Percentiles rank a stretch among this genome's conserved stretches.
These are phyloP conservation scores for Anneissia japonica DNA, from an alignment of 35 echinoderm and acorn worm species.

Conservation along the genomic window DNA sequence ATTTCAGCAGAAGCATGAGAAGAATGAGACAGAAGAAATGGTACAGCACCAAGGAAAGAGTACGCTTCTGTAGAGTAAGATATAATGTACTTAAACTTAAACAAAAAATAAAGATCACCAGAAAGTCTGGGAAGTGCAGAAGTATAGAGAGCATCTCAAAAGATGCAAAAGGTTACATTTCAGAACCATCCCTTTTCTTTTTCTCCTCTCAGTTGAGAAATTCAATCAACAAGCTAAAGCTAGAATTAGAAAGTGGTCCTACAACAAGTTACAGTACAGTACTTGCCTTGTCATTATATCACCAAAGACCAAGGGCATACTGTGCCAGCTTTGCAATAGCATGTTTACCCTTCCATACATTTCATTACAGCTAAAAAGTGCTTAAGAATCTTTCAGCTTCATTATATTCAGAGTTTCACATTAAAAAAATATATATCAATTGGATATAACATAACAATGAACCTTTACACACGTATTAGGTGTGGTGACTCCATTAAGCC, in stretches of 20 bases:
- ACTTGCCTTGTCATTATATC: conserved; percentile 10
- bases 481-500: no score
- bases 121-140: no score
- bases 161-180: background rate
- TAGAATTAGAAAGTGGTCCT: conserved; percentile 9
- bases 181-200: background rate
- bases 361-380: conserved; percentile 7
- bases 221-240: background rate
- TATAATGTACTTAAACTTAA: no score
- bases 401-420: no score
- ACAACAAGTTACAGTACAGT: background rate
- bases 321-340: background rate
- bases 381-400: conserved; percentile 1
- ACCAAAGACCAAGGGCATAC: conserved; percentile 7
- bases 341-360: background rate
- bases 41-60: no score
- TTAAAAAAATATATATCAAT: no score
- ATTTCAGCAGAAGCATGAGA: no score
- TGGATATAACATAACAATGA: no score
- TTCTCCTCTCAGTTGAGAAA: background rate
- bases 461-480: no score
- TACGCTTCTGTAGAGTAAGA: no score
- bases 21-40: no score
- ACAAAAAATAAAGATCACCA: no score
- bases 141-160: background rate